Conservation (phyloP, 2,888 invertebrate genomes). For the Abscondita cerata region DNA sequence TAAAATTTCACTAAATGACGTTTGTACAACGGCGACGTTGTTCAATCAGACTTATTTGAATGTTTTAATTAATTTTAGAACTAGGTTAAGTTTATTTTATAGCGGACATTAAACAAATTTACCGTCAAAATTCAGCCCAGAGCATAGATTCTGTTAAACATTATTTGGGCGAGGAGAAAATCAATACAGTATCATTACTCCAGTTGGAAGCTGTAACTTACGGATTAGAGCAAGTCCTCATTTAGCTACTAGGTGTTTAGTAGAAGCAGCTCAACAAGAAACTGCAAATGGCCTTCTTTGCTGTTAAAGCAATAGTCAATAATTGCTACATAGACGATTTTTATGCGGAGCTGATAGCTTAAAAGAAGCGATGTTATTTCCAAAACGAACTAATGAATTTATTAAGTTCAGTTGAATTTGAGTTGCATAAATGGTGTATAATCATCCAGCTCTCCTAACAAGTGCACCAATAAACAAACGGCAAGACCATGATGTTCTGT, state of each 20-base stretch:
- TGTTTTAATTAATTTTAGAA: slow-evolving; percentile 5
- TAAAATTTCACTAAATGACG: slow-evolving; percentile 7
- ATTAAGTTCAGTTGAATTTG: not conserved
- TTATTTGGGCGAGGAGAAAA: slow-evolving; percentile 6
- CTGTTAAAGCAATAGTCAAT: not conserved
- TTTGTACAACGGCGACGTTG: slow-evolving; percentile 5
- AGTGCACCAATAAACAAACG: not conserved
- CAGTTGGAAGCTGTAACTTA: slow-evolving; percentile 11
- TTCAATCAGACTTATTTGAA: slow-evolving; percentile 12
- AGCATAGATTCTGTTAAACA: slow-evolving; percentile 8
- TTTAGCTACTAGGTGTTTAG: too few species aligned
- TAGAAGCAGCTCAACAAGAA: slow-evolving; percentile 7
- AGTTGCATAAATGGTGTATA: slow-evolving; percentile 13
- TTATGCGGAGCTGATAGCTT: not conserved
- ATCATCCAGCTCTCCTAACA: not conserved
- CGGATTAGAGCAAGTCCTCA: too few species aligned
- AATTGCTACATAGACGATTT: too few species aligned
- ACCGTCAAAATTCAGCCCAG: not conserved
- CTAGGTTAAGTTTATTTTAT: too few species aligned
- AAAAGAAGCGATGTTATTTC: not conserved
- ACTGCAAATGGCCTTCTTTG: not conserved
- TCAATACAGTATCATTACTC: not conserved
- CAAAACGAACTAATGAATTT: too few species aligned
- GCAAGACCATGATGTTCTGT: not conserved
- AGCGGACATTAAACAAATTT: too few species aligned